These are phyloP conservation scores for Chromobotia macracanthus DNA, from an alignment of 2,797 vertebrate species.

Conservation along the genomic window DNA sequence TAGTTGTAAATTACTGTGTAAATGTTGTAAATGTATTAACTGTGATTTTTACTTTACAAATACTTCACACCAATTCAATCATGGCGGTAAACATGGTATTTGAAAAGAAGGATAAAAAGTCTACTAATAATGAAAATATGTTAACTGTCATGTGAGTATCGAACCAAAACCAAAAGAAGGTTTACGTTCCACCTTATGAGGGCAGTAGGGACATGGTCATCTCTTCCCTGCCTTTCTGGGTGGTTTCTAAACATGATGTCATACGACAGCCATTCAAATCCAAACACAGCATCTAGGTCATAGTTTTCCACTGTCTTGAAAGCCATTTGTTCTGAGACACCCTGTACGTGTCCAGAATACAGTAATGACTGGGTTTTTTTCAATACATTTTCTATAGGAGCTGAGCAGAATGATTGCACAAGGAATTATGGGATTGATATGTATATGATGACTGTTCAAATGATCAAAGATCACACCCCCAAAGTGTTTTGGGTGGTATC, in stretches of 20 bases:
- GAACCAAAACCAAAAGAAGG: too few relatives aligned
- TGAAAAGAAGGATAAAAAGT: neutral
- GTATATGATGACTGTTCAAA: too few relatives aligned
- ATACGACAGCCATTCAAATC: constrained; percentile 2
- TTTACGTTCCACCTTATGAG: neutral
- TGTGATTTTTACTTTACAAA: neutral
- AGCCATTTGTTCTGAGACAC: neutral
- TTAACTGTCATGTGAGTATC: neutral
- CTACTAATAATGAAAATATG: neutral
- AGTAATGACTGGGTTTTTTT: neutral
- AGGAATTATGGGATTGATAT: neutral
- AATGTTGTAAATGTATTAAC: too few relatives aligned
- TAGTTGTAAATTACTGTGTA: too few relatives aligned
- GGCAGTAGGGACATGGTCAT: neutral
- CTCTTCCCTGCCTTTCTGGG: neutral
- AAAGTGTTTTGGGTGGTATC: neutral
- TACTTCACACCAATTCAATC: neutral
- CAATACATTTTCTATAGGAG: too few relatives aligned
- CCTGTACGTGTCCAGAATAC: neutral
- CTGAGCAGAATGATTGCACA: neutral
- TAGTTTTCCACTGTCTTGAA: neutral
- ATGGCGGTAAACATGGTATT: neutral
- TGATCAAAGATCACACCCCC: neutral
- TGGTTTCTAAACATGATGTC: constrained; percentile 10
- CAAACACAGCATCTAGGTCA: constrained; percentile 32